These are phyloP conservation scores for Pyrrhia umbra DNA, from an alignment of 2,888 invertebrate species.

Conservation along the genomic window DNA sequence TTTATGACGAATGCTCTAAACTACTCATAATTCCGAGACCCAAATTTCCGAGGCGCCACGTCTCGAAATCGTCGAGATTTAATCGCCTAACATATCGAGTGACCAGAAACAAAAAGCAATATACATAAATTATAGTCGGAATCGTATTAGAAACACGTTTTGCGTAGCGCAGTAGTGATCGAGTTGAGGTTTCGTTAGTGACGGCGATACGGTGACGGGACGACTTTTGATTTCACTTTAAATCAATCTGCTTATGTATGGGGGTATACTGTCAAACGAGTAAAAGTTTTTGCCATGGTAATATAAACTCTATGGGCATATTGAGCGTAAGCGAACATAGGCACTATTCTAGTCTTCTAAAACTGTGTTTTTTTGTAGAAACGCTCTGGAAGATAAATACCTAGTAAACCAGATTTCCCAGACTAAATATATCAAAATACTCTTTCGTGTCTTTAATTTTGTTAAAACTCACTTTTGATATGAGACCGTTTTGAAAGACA, in stretches of 20 bases:
- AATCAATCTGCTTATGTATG: not conserved
- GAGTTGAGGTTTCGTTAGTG: constrained; percentile 59
- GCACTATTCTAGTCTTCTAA: no score
- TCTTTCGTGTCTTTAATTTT: no score
- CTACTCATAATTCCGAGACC: constrained; percentile 57
- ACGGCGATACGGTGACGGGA: constrained; percentile 41
- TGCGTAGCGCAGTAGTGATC: constrained; percentile 85
- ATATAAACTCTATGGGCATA: no score
- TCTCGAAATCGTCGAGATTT: constrained; percentile 64
- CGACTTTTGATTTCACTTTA: constrained; percentile 1
- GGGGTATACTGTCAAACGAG: no score
- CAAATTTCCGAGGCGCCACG: constrained; percentile 63
- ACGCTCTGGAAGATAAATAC: no score
- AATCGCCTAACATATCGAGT: constrained; percentile 69
- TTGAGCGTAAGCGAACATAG: no score
- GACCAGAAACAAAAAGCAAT: constrained; percentile 76
- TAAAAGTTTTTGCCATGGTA: no score
- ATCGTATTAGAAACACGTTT: constrained; percentile 80
- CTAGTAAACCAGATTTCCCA: no score
- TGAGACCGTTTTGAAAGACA: no score
- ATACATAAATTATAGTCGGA: constrained; percentile 77
- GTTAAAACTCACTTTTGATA: no score
- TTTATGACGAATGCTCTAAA: constrained; percentile 34
- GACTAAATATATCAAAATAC: no score
- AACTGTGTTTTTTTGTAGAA: no score